These are phyloP conservation scores for Lydus trimaculatus DNA, from an alignment of 2,888 invertebrate genomes.

Conservation along the genomic window DNA sequence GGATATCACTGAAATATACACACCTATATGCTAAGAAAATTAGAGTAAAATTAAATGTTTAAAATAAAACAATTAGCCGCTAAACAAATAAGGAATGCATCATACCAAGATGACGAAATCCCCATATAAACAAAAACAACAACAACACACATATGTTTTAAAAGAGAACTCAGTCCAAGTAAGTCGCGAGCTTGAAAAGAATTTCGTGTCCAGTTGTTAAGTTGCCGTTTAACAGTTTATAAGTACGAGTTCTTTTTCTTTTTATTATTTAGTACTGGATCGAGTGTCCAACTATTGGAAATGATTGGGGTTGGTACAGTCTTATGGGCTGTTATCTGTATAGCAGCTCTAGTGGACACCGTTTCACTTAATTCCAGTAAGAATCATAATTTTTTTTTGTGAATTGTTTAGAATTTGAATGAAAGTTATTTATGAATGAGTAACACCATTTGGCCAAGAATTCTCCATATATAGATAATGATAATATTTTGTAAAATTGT, in stretches of 20 bases:
- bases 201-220: slow-evolving; percentile 44
- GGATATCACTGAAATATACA: background rate
- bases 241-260: slow-evolving; percentile 17
- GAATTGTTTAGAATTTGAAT: background rate
- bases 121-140: slow-evolving; percentile 37
- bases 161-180: slow-evolving; percentile 35
- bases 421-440: background rate
- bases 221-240: slow-evolving; percentile 37
- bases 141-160: slow-evolving; percentile 5
- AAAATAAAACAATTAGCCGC: slow-evolving; percentile 7
- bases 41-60: slow-evolving; percentile 8
- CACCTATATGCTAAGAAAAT: slow-evolving; percentile 13
- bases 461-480: slow-evolving; percentile 2
- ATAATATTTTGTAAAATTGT: background rate
- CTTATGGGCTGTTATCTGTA: slow-evolving; percentile 54
- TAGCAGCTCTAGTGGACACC: slow-evolving; percentile 57
- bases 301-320: slow-evolving; percentile 42
- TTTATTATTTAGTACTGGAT: slow-evolving; percentile 10
- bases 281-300: slow-evolving; percentile 30
- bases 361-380: slow-evolving; percentile 65
- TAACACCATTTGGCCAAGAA: background rate
- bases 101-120: slow-evolving; percentile 40
- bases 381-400: slow-evolving; percentile 31
- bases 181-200: slow-evolving; percentile 37
- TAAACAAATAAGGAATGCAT: slow-evolving; percentile 46